Evolutionary conservation across 2,797 vertebrate genomes (phyloP).

Genomic region (Brachyrhaphis roseni): DNA sequence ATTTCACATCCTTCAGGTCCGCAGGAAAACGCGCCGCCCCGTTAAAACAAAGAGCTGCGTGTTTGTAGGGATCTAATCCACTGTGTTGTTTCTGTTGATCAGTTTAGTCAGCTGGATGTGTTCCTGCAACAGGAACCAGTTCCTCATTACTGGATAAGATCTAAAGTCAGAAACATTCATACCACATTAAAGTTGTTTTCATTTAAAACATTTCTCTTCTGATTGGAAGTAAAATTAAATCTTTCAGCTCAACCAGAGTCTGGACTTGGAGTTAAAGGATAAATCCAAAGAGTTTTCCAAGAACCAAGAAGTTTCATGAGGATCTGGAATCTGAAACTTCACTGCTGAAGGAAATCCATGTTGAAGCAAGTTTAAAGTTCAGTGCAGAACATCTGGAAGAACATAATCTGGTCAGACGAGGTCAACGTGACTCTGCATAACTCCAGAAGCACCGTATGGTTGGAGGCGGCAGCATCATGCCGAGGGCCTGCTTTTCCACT

Average conservation of each 20-base stretch:
- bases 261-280: background rate
- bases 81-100: too few species aligned
- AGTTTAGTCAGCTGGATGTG: background rate
- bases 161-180: background rate
- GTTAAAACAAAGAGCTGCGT: background rate
- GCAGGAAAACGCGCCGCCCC: conserved; percentile 5
- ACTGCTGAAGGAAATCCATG: too few species aligned
- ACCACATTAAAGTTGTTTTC: background rate
- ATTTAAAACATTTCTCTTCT: background rate
- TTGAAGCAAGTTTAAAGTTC: too few species aligned
- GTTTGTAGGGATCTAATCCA: background rate
- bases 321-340: background rate
- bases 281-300: background rate
- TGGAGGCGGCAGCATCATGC: background rate
- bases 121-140: background rate
- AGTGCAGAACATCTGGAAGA: background rate
- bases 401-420: background rate
- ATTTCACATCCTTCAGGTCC: conserved; percentile 8
- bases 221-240: background rate
- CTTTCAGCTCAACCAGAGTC: background rate
- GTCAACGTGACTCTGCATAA: background rate
- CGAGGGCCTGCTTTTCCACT: background rate
- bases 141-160: background rate
- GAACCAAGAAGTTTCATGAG: background rate
- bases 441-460: background rate